These are phyloP conservation scores for Oedothorax gibbosus DNA, from an alignment of 1,140 invertebrate species.

Conservation along the genomic window DNA sequence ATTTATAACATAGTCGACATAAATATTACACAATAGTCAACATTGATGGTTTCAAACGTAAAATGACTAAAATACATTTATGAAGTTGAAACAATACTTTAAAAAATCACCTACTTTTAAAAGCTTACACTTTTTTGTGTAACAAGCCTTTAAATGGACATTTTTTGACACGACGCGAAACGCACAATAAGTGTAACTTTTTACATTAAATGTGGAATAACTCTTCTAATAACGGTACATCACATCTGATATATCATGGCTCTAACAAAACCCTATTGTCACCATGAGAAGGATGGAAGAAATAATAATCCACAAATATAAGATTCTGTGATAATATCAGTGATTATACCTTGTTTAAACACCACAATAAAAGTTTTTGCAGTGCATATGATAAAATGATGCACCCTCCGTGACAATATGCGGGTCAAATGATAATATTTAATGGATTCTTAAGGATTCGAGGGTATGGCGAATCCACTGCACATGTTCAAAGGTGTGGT, in stretches of 20 bases:
- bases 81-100: constrained; percentile 14
- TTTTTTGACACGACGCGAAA: constrained; percentile 21
- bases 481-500: constrained; percentile 53
- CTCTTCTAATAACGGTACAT: constrained; percentile 21
- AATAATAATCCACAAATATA: constrained; percentile 36
- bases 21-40: constrained; percentile 6
- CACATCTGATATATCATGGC: constrained; percentile 16
- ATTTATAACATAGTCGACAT: constrained; percentile 10
- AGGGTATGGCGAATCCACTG: constrained; percentile 57
- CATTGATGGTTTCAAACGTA: constrained; percentile 9
- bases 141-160: constrained; percentile 29
- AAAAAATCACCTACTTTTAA: constrained; percentile 10
- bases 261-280: constrained; percentile 8
- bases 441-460: constrained; percentile 45
- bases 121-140: neutral
- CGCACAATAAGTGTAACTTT: constrained; percentile 33
- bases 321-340: constrained; percentile 6
- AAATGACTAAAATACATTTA: constrained; percentile 17
- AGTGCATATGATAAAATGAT: constrained; percentile 27
- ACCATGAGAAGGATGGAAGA: constrained; percentile 1
- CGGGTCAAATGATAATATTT: constrained; percentile 3
- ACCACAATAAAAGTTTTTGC: constrained; percentile 9
- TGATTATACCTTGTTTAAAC: neutral
- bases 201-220: constrained; percentile 34
- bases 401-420: neutral